phyloP scores from a whole-genome alignment of 2,888 invertebrate genomes.

The Osmoderma eremita region DNA sequence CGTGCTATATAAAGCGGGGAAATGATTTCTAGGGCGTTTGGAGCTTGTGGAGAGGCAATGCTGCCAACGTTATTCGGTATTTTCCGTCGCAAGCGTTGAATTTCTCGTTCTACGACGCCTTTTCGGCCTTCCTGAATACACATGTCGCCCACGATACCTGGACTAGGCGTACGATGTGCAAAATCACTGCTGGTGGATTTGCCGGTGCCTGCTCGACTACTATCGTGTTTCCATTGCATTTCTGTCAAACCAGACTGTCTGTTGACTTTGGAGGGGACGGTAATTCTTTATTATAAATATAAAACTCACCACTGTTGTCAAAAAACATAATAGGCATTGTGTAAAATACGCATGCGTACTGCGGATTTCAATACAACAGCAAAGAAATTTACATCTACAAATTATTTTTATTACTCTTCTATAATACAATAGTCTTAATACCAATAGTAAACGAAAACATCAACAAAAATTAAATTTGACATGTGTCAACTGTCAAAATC shows the following conservation, averaged over 20 bases:
- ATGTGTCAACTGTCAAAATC: too few species aligned
- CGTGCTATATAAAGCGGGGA: too few species aligned
- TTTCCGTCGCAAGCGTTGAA: conserved; percentile 48
- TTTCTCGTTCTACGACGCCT: conserved; percentile 46
- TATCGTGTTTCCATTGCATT: conserved; percentile 46
- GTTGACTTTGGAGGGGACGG: conserved; percentile 46
- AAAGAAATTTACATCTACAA: too few species aligned
- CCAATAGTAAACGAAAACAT: too few species aligned
- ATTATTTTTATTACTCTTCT: too few species aligned
- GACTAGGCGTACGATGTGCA: conserved; percentile 7
- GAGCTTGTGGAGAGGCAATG: conserved; percentile 50
- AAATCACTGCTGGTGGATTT: conserved; percentile 45
- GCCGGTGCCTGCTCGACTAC: conserved; percentile 43
- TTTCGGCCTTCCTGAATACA: conserved; percentile 20
- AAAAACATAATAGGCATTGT: too few species aligned
- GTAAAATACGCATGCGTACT: too few species aligned
- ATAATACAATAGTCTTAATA: too few species aligned
- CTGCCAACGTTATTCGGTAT: conserved; percentile 46
- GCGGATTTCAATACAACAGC: too few species aligned
- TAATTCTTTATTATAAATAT: background rate
- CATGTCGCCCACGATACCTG: conserved; percentile 2
- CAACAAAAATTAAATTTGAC: too few species aligned
- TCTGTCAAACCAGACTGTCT: conserved; percentile 47
- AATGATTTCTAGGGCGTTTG: conserved; percentile 45
- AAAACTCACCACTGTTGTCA: too few species aligned